Conservation (phyloP, 1,140 invertebrate genomes). For the Cyclargus thomasi region DNA sequence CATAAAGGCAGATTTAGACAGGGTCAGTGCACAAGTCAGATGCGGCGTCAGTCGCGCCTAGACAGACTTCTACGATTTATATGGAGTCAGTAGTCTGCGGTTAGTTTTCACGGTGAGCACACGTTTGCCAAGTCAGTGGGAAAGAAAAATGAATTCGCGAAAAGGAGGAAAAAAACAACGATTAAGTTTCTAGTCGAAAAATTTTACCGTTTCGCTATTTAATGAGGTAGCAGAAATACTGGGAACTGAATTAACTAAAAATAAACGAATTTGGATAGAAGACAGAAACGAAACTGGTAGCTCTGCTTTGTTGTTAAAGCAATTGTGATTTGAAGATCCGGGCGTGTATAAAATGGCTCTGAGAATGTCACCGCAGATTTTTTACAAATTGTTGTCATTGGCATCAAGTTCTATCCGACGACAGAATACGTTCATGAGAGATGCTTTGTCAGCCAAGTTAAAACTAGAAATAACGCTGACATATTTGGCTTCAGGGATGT, state of each 20-base stretch:
- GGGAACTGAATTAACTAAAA: background rate
- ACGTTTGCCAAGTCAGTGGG: too few relatives aligned
- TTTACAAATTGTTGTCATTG: conserved; percentile 1
- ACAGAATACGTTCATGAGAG: conserved; percentile 14
- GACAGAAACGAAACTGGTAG: conserved; percentile 1
- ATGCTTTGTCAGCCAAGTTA: conserved; percentile 14
- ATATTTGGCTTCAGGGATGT: conserved; percentile 1
- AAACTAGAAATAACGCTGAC: conserved; percentile 13
- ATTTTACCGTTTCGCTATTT: too few relatives aligned
- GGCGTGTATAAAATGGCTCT: background rate
- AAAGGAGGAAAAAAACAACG: background rate
- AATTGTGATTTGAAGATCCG: conserved; percentile 12
- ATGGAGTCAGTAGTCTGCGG: background rate
- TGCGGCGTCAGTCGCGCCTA: too few relatives aligned
- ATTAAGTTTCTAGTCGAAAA: conserved; percentile 4
- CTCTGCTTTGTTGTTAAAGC: conserved; percentile 7
- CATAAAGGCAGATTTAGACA: too few relatives aligned
- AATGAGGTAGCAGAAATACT: conserved; percentile 1
- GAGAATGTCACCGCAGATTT: background rate
- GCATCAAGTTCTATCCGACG: conserved; percentile 2
- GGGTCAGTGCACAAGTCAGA: too few relatives aligned
- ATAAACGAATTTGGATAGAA: conserved; percentile 3
- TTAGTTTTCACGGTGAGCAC: background rate
- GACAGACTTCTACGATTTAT: too few relatives aligned
- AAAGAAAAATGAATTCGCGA: background rate